phyloP scores from a whole-genome alignment of 2,113 vertebrate genomes.

The Mola mola region DNA sequence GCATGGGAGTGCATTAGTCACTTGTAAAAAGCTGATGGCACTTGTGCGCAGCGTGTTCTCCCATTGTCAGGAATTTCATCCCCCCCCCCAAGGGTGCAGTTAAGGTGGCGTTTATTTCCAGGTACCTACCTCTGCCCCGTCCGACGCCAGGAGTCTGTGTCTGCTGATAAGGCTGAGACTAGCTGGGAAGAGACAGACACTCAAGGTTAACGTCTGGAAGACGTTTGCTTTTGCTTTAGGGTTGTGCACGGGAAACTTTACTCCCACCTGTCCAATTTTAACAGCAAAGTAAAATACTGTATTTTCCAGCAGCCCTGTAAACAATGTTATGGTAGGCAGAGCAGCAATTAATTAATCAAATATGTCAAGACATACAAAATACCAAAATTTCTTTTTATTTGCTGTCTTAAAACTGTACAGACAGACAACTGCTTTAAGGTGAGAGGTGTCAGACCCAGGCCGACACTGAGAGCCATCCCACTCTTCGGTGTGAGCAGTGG shows the following conservation, averaged over 20 bases:
- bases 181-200: slow-evolving; percentile 55
- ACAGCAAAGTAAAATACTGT: slow-evolving; percentile 3
- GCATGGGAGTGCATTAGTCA: slow-evolving; percentile 55
- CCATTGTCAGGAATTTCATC: slow-evolving; percentile 52
- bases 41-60: slow-evolving; percentile 32
- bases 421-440: slow-evolving; percentile 13
- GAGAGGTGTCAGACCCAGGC: slow-evolving; percentile 1
- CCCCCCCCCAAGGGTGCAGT: slow-evolving; percentile 45
- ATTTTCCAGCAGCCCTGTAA: no score
- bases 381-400: not conserved
- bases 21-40: slow-evolving; percentile 56
- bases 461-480: slow-evolving; percentile 20
- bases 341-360: no score
- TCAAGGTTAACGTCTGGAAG: slow-evolving; percentile 60
- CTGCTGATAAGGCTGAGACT: slow-evolving; percentile 57
- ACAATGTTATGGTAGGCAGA: no score
- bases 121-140: slow-evolving; percentile 47
- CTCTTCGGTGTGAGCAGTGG: slow-evolving; percentile 25
- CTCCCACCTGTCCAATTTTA: slow-evolving; percentile 9
- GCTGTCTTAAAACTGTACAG: not conserved
- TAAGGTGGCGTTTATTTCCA: slow-evolving; percentile 61
- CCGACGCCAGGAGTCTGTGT: slow-evolving; percentile 61
- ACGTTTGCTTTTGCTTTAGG: slow-evolving; percentile 53
- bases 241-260: slow-evolving; percentile 43
- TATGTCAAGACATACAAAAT: no score